Evolutionary conservation across 2,113 vertebrate species (phyloP).

Genomic region (Nannobrachium achirus): DNA sequence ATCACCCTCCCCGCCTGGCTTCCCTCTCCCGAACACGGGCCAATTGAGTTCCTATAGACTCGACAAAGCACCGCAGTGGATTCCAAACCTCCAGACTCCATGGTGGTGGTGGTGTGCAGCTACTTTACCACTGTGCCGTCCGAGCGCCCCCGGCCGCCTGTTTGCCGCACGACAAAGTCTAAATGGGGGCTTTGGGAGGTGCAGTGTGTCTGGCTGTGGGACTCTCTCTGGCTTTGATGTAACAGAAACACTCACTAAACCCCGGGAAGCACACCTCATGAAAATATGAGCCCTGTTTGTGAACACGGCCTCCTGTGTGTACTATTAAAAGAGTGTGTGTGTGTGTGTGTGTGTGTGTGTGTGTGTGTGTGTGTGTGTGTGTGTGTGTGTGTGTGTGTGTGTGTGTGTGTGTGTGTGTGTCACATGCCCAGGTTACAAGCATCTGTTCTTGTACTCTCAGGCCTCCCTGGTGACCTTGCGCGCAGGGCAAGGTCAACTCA

Average conservation of each 20-base stretch:
- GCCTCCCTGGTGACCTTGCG: constrained; percentile 54
- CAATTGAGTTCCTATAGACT: too few relatives aligned
- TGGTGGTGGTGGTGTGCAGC: too few relatives aligned
- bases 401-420: neutral
- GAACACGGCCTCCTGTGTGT: constrained; percentile 60
- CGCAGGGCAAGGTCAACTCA: constrained; percentile 18
- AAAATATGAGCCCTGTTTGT: constrained; percentile 69
- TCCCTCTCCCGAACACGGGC: too few relatives aligned
- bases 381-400: neutral
- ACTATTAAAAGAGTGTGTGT: constrained; percentile 43
- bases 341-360: constrained; percentile 10
- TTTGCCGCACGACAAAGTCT: neutral
- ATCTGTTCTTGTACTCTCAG: constrained; percentile 61
- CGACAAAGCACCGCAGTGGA: too few relatives aligned
- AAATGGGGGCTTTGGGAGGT: constrained; percentile 2
- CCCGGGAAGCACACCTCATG: constrained; percentile 63
- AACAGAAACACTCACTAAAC: constrained; percentile 56
- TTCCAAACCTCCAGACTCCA: too few relatives aligned
- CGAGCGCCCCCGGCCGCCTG: constrained; percentile 9
- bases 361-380: constrained; percentile 1
- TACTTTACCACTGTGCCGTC: too few relatives aligned
- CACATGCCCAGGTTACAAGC: constrained; percentile 61
- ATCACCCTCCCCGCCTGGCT: too few relatives aligned
- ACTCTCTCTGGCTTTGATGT: constrained; percentile 63
- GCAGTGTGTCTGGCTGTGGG: constrained; percentile 28